Conservation (phyloP, 1,140 invertebrate genomes). For the Tigriopus japonicus region DNA sequence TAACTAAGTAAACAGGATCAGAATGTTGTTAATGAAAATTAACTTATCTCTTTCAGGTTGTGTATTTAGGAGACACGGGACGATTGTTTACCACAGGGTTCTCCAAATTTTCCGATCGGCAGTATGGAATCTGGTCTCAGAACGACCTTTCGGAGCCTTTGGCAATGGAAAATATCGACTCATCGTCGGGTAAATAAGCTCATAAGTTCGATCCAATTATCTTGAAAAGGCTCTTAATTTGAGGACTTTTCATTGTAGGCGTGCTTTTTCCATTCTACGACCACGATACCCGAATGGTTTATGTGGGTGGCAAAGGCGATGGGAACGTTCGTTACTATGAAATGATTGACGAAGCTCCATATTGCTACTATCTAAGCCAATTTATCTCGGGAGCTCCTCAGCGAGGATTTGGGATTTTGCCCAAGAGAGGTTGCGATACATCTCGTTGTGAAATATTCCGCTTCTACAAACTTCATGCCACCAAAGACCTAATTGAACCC, state of each 20-base stretch:
- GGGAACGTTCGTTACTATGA: conserved; percentile 90
- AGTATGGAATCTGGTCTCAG: conserved; percentile 71
- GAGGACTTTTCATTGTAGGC: conserved; percentile 28
- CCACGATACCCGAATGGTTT: conserved; percentile 70
- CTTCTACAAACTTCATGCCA: conserved; percentile 81
- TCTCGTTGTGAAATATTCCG: conserved; percentile 63
- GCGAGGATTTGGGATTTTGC: conserved; percentile 74
- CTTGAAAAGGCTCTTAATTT: neutral
- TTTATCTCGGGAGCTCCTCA: conserved; percentile 54
- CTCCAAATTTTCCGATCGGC: conserved; percentile 66
- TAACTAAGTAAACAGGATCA: too few species aligned
- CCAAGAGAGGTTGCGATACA: conserved; percentile 72
- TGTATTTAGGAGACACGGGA: conserved; percentile 55
- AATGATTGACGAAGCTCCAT: conserved; percentile 60
- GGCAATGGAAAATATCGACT: conserved; percentile 62
- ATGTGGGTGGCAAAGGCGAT: conserved; percentile 65
- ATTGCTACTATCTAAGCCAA: conserved; percentile 70
- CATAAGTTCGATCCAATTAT: neutral
- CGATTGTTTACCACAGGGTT: conserved; percentile 72
- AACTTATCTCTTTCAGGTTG: conserved; percentile 41
- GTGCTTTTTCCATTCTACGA: conserved; percentile 85
- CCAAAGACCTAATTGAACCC: conserved; percentile 63
- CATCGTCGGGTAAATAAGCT: conserved; percentile 53
- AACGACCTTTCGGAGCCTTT: conserved; percentile 54
- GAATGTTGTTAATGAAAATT: too few species aligned